Conservation (phyloP, 2,113 vertebrate genomes). For the Asarcornis scutulata region DNA sequence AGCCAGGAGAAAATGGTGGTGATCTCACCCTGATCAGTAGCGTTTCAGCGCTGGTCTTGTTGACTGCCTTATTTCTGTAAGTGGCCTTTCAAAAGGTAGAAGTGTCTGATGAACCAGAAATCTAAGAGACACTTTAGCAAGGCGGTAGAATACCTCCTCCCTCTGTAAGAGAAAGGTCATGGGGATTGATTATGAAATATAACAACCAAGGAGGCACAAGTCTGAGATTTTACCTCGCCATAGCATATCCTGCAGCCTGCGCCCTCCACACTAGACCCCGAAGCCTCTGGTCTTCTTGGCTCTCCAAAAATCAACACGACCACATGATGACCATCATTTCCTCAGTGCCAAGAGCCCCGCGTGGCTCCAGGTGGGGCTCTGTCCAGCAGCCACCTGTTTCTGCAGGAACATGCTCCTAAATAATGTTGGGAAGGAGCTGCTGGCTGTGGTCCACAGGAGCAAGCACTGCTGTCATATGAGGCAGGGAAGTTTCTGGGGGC, state of each 20-base stretch:
- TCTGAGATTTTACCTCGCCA: not conserved
- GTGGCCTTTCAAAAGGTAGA: not conserved
- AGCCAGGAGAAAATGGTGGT: not conserved
- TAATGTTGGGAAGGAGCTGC: not conserved
- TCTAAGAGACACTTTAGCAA: not conserved
- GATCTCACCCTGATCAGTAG: not conserved
- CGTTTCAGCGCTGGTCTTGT: not conserved
- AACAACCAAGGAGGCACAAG: not conserved
- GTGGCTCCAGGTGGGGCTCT: not conserved
- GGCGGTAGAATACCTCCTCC: not conserved
- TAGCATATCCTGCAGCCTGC: fast-evolving
- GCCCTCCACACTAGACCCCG: not conserved
- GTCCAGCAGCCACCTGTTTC: not conserved
- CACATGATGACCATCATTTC: not conserved
- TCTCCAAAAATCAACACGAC: not conserved
- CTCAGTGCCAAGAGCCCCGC: not conserved
- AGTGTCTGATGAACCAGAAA: not conserved
- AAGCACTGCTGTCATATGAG: not conserved
- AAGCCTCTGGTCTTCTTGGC: not conserved
- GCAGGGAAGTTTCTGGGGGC: not conserved
- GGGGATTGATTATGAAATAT: not conserved
- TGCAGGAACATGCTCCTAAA: not conserved
- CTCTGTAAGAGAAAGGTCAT: not conserved
- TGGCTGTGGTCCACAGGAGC: not conserved
- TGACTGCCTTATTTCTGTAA: not conserved